Conservation (phyloP, 2,888 invertebrate species). For the Tenodera sinensis region DNA sequence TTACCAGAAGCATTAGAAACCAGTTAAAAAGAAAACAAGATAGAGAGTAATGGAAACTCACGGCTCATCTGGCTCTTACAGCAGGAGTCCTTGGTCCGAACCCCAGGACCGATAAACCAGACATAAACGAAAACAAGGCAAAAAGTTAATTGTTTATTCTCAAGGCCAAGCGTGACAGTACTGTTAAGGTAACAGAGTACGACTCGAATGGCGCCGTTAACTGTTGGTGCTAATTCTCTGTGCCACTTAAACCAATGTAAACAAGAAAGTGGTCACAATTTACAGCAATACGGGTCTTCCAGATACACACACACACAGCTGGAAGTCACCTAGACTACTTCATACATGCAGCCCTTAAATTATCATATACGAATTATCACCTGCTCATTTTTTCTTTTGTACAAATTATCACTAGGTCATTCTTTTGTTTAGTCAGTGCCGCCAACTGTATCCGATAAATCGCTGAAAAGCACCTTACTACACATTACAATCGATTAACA, state of each 20-base stretch:
- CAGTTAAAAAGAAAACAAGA: no score
- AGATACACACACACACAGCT: not conserved
- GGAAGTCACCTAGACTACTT: no score
- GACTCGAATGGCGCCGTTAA: not conserved
- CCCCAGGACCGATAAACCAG: not conserved
- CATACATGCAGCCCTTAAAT: no score
- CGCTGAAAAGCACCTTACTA: no score
- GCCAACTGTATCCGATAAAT: no score
- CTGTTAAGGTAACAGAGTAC: not conserved
- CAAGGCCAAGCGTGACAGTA: not conserved
- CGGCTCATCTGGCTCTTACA: not conserved
- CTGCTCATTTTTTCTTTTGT: no score
- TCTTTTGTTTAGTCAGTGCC: no score
- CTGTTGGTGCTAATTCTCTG: not conserved
- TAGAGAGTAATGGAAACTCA: no score
- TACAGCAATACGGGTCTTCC: not conserved
- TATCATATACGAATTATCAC: no score
- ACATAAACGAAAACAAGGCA: not conserved
- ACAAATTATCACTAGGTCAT: no score
- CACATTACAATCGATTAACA: no score
- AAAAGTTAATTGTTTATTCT: not conserved
- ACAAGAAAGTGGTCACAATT: not conserved
- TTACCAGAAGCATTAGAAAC: no score
- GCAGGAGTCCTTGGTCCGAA: not conserved
- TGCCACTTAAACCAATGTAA: not conserved